Percentiles rank a stretch among this genome's conserved stretches.
Conservation (phyloP, 2,888 invertebrate species). For the Cerceris rybyensis region DNA sequence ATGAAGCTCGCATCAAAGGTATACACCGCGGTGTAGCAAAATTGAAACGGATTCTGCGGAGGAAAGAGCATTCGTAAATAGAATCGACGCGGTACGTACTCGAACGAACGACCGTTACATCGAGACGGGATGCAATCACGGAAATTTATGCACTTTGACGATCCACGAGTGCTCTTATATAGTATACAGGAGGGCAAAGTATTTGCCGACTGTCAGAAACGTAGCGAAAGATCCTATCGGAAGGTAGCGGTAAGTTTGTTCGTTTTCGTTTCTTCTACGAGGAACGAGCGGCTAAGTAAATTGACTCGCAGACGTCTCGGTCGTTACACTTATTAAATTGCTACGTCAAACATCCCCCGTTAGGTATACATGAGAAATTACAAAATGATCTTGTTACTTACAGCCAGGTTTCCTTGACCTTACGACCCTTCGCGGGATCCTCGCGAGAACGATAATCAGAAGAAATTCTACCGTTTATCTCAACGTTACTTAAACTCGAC, state of each 20-base stretch:
- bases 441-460: neutral
- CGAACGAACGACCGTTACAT: slow-evolving; percentile 36
- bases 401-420: slow-evolving; percentile 15
- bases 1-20: slow-evolving; percentile 38
- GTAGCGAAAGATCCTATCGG: slow-evolving; percentile 42
- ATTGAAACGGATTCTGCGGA: slow-evolving; percentile 54
- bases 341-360: slow-evolving; percentile 44
- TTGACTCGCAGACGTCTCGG: slow-evolving; percentile 52
- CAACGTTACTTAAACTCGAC: neutral
- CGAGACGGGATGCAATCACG: slow-evolving; percentile 62
- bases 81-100: slow-evolving; percentile 52
- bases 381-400: slow-evolving; percentile 44
- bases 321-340: slow-evolving; percentile 56
- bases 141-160: slow-evolving; percentile 73
- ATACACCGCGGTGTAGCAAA: slow-evolving; percentile 32
- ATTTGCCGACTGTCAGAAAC: slow-evolving; percentile 48
- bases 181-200: slow-evolving; percentile 34
- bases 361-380: slow-evolving; percentile 31
- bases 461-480: neutral
- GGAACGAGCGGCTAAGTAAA: slow-evolving; percentile 41
- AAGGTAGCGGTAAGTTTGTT: slow-evolving; percentile 30
- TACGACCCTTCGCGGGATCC: neutral
- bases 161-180: slow-evolving; percentile 13
- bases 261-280: slow-evolving; percentile 32
- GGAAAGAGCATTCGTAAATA: slow-evolving; percentile 68